Base-by-base conservation (phyloP, 37 sponge, comb jelly and placozoan species). In the Oscarella lobularis region DNA sequence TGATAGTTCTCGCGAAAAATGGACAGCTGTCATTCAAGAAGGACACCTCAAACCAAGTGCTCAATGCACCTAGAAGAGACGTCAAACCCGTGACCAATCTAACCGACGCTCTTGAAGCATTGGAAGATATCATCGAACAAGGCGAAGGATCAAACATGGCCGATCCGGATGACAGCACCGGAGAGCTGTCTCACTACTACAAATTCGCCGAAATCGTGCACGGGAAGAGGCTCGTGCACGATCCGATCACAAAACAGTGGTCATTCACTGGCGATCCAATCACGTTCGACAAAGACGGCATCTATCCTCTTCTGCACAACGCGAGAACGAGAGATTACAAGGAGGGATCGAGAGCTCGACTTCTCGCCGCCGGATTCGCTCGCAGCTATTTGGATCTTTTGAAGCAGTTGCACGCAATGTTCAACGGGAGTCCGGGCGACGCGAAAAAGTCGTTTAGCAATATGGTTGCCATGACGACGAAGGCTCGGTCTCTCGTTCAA, bases 281-380 rank as follows among this genome's bases (percentile, higher is more conserved):
- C 39, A 36, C 76, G 40, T 88, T 78, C 55, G 41, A 81, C 67
- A 37, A 73, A 35, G 2, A 33, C 36, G 85, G 89, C 37, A 83
- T 88, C 32, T 88, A 83, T 80, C 89, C 89, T 20, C 82, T 88
- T 85, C 70, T 75, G 30, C 69, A 67, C 31, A 79, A 85, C 66
- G 85, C 89, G 27, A 76, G 38, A 37, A 39, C 32, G 2, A 27
- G 40, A 0, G 66, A 67, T 35, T 55, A 84, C 6, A 35, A 33
- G 1, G 48, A 55, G 38, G 41, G 36, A 3, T 76, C 77, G 29
- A 38, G 81, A n/a, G 72, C 78, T 34, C 75, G 81, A 76, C 78
- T 76, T 14, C 77, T 78, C 48, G 82, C 89, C 1, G 78, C 40
- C 66, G 73, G 48, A 2, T 88, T 88, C 39, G 83, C 82, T 75